Percentiles rank a stretch among this genome's conserved stretches.
phyloP scores from a whole-genome alignment of 2,113 vertebrate genomes.

The Podarcis muralis region DNA sequence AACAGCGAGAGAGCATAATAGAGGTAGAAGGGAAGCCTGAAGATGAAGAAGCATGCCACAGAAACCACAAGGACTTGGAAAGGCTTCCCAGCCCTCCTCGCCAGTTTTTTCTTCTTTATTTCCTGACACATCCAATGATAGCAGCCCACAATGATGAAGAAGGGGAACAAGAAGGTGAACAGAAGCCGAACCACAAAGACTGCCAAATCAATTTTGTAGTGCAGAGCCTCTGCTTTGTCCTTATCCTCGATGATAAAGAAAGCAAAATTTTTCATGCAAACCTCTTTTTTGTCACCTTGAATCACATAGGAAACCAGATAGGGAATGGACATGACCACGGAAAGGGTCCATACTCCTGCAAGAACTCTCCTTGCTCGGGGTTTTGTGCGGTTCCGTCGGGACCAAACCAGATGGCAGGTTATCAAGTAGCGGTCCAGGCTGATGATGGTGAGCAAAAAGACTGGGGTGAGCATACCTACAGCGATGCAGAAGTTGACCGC shows the following conservation, averaged over 20 bases:
- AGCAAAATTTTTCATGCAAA: no score
- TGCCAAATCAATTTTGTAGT: slow-evolving; percentile 1
- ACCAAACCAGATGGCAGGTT: slow-evolving; percentile 59
- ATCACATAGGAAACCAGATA: slow-evolving; percentile 55
- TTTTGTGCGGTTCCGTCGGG: slow-evolving; percentile 46
- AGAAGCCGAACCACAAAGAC: slow-evolving; percentile 53
- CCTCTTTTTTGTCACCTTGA: not conserved
- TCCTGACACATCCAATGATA: slow-evolving; percentile 77
- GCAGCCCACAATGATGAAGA: slow-evolving; percentile 78
- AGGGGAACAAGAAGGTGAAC: slow-evolving; percentile 80
- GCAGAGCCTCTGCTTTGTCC: not conserved
- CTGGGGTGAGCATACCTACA: slow-evolving; percentile 41
- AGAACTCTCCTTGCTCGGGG: slow-evolving; percentile 28
- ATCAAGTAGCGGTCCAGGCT: slow-evolving; percentile 65
- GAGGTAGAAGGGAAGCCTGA: slow-evolving; percentile 84
- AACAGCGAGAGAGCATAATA: slow-evolving; percentile 51
- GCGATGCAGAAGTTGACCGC: slow-evolving; percentile 40
- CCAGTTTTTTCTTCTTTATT: slow-evolving; percentile 70
- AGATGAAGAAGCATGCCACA: slow-evolving; percentile 81
- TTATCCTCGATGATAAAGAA: no score
- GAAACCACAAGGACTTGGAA: slow-evolving; percentile 82
- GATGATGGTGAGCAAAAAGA: slow-evolving; percentile 63
- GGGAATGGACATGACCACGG: slow-evolving; percentile 38
- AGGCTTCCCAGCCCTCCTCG: slow-evolving; percentile 76
- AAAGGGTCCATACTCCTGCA: slow-evolving; percentile 54